A percentile compares a stretch with the other conserved stretches of the same genome.
phyloP scores from a whole-genome alignment of 2,888 invertebrate genomes.

The Pardosa pseudoannulata region DNA sequence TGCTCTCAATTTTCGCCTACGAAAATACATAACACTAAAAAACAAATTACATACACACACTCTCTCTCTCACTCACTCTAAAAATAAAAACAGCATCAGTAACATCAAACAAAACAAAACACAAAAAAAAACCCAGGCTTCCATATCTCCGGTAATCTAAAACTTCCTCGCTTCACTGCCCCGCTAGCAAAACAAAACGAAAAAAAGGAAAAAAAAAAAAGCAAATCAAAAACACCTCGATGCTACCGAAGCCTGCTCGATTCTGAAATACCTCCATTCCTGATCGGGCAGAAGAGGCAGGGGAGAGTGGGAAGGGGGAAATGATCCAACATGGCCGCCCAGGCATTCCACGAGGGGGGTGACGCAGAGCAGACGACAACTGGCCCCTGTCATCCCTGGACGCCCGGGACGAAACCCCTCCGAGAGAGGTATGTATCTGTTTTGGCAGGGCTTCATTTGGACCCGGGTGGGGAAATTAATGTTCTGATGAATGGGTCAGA shows the following conservation, averaged over 20 bases:
- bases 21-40: not conserved
- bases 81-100: not conserved
- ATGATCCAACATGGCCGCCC: slow-evolving; percentile 14
- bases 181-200: not conserved
- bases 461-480: not conserved
- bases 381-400: slow-evolving; percentile 14
- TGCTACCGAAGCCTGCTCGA: slow-evolving; percentile 2
- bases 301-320: not conserved
- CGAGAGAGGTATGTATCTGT: not conserved
- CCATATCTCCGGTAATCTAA: slow-evolving; percentile 12
- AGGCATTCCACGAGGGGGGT: slow-evolving; percentile 6
- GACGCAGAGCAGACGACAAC: slow-evolving; percentile 8
- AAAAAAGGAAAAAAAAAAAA: no score
- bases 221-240: not conserved
- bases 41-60: not conserved
- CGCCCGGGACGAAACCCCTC: not conserved
- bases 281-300: not conserved
- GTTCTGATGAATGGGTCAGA: not conserved
- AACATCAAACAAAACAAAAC: not conserved
- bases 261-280: slow-evolving; percentile 2
- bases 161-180: slow-evolving; percentile 5
- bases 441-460: not conserved
- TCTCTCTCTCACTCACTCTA: not conserved
- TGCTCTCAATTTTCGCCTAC: not conserved
- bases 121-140: not conserved